These are phyloP conservation scores for Saccopteryx leptura DNA, from an alignment of 2,113 vertebrate genomes.

Conservation along the genomic window DNA sequence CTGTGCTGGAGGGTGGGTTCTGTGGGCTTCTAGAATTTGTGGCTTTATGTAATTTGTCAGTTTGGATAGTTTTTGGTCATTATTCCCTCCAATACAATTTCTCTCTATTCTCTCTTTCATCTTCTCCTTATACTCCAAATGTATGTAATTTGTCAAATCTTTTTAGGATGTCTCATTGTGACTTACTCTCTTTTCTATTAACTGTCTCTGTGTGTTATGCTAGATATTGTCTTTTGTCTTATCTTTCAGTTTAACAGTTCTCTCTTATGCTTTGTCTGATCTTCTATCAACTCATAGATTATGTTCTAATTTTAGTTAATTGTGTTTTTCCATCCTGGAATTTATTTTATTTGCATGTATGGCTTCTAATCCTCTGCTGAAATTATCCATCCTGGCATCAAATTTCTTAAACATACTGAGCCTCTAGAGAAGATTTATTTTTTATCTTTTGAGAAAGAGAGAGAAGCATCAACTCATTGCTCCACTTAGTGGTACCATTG, in stretches of 20 bases:
- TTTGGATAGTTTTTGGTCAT: background rate
- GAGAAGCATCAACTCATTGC: too few species aligned
- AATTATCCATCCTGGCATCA: background rate
- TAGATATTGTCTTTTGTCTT: conserved; percentile 36
- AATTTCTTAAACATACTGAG: background rate
- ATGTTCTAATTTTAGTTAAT: background rate
- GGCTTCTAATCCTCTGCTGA: background rate
- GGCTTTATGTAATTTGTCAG: background rate
- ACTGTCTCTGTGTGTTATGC: conserved; percentile 6
- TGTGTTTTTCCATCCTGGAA: background rate
- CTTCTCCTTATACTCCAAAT: background rate
- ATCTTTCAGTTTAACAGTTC: conserved; percentile 21
- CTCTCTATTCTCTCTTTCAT: background rate
- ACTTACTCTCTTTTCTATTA: background rate
- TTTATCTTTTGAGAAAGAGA: too few species aligned
- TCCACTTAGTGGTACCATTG: too few species aligned
- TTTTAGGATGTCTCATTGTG: background rate
- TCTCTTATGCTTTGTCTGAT: conserved; percentile 1
- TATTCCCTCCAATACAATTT: conserved; percentile 34
- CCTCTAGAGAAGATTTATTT: background rate
- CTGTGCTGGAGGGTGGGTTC: background rate
- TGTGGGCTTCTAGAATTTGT: background rate
- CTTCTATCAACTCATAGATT: background rate
- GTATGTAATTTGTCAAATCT: background rate
- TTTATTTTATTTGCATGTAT: background rate